Base-by-base conservation (phyloP, 2,113 vertebrate species). In the Corydoras sp. region DNA sequence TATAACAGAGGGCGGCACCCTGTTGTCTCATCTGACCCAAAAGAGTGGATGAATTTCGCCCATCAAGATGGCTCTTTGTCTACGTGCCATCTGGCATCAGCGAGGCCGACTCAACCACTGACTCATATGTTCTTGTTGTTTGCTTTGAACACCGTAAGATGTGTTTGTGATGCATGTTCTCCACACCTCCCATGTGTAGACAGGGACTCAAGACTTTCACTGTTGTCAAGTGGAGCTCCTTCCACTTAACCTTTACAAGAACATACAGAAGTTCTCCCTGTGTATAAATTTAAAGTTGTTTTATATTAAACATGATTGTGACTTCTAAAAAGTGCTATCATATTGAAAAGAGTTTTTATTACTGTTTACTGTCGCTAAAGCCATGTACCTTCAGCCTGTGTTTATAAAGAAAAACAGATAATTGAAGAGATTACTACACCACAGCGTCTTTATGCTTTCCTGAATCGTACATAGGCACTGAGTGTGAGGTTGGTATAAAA, bases 261-360 rank as follows among this genome's bases (percentile, higher is more conserved):
- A 80, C 83, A 69, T 76, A 72, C 72, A 75, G 81, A 80, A 69
- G 71, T 72, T 80, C 81, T 71, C 76, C 77, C 79, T 68, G 24
- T 63, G 72, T 81, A 86, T 83, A 85, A 82, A 80, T 85, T 77
- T 69, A 86, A 88, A 89, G 80, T 80, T 86, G 86, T 91, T 91
- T 91, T 91, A 90, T 89, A 90, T 89, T 87, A 90, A 90, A 90
- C 87, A 81, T 87, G 86, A 88, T 89, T 85, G 87, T 88, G 86
- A 88, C 83, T 89, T 90, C 86, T 90, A 87, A 84, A 88, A 81
- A 43, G 65, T 71, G 62, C 29, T 64, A 54, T 73, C 32, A 11
- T 75, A 68, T 83, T 67, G 77, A 62, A 79, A 58, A 14, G 73
- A 62, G 48, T 73, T 73, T 62, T 65, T 49, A 55, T 63, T 78